Base-by-base conservation (phyloP, 2,797 vertebrate genomes). In the Alouatta caraya region DNA sequence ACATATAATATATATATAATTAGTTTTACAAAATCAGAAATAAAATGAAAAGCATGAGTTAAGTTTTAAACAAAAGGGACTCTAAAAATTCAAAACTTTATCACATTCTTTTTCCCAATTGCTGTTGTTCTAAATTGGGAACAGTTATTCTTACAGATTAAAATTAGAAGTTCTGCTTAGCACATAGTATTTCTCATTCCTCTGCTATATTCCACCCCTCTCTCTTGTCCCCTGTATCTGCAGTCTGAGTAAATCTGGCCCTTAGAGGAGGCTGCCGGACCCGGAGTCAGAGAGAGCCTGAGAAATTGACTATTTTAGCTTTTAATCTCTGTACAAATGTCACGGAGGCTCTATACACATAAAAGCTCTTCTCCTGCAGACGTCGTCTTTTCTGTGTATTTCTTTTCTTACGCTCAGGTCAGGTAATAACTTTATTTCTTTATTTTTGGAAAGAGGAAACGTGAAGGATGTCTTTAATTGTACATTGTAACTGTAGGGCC, bases 401-500 rank as follows among this genome's bases (percentile, higher is more conserved):
- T 42, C 70, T 87, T 37, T 72, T 87, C 55, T 90, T 55, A 30
- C 50, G 42, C 21, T 59, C 4, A 44, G 67, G 17, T 24, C n/a
- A 59, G 24, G 12, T n/a, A 48, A 24, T 39, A 30, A 8, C 70
- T 42, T 90, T 26, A 19, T 42, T 14, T 24, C 3, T 83, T 39
- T 6, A 12, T 46, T 80, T 75, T 73, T 33, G n/a, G 24, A 28
- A 78, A 75, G 14, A 81, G 61, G 48, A 52, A 39, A 64, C 26
- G 17, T 14, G 30, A 73, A 72, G 72, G 30, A 5, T 24, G 19
- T 76, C 55, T 94, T 72, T 17, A n/a, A 30, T n/a, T 61, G 8
- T 1, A 14, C 13, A 42, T 14, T 22, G 3, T 80, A 26, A 55
- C 22, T 10, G 0, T 0, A 30, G 37, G 1, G 0, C 22, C 48